phyloP scores from a whole-genome alignment of 2,888 invertebrate species.

The Isotomurus palustris region DNA sequence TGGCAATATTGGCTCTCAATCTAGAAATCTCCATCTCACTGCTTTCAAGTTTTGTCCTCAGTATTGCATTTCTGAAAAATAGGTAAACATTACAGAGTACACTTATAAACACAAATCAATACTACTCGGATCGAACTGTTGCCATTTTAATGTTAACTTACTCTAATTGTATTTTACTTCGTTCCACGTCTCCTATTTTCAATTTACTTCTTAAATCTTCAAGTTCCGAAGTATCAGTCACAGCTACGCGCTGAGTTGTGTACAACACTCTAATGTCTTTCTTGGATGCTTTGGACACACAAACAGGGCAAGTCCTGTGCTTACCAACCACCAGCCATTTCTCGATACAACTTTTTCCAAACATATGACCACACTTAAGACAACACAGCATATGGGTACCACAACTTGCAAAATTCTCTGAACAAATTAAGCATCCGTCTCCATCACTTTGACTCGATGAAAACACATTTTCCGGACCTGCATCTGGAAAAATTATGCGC shows the following conservation, averaged over 20 bases:
- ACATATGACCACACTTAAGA: conserved; percentile 86
- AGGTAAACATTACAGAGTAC: no score
- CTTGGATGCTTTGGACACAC: conserved; percentile 67
- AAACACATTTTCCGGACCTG: no score
- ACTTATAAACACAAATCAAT: no score
- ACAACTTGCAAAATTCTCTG: conserved; percentile 80
- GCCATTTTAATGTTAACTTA: no score
- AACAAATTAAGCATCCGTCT: conserved; percentile 81
- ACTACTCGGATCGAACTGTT: no score
- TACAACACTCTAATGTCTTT: conserved; percentile 74
- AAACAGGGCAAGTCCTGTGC: conserved; percentile 70
- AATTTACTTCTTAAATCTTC: conserved; percentile 53
- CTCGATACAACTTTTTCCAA: conserved; percentile 74
- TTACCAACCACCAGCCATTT: conserved; percentile 63
- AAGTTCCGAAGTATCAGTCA: conserved; percentile 30
- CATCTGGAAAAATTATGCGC: no score
- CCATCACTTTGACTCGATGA: no score
- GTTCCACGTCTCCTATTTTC: conserved; percentile 58
- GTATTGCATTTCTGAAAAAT: conserved; percentile 21
- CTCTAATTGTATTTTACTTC: background rate
- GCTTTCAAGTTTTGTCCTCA: conserved; percentile 18
- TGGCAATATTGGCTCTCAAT: no score
- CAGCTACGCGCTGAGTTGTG: conserved; percentile 61
- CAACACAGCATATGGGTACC: conserved; percentile 82
- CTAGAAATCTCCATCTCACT: no score